Conservation (phyloP, 1,140 invertebrate species). For the Drosophila paulistorum region DNA sequence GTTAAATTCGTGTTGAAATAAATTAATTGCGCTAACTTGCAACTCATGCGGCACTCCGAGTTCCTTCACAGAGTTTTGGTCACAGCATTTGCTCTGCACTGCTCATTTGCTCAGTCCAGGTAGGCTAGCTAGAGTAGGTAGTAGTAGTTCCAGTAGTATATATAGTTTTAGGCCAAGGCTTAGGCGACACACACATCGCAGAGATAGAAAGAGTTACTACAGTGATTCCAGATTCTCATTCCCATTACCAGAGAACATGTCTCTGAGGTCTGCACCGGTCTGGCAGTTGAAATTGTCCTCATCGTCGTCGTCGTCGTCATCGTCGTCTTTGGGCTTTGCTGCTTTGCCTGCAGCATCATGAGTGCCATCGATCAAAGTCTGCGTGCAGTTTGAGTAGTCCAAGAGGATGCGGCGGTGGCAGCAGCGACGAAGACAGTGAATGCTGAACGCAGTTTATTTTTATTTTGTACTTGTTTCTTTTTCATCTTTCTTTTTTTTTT, state of each 20-base stretch:
- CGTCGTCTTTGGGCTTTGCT: constrained; percentile 52
- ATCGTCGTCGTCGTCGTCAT: constrained; percentile 64
- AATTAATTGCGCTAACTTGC: constrained; percentile 82
- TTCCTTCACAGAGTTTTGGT: constrained; percentile 23
- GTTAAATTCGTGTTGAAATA: constrained; percentile 82
- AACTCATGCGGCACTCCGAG: constrained; percentile 72
- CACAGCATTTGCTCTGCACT: constrained; percentile 3
- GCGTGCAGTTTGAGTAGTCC: constrained; percentile 68
- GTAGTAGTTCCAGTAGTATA: neutral
- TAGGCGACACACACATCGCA: constrained; percentile 37
- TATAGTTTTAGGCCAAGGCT: constrained; percentile 60
- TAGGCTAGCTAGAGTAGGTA: neutral
- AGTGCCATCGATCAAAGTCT: constrained; percentile 81
- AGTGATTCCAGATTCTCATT: constrained; percentile 6
- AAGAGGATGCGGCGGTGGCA: constrained; percentile 17
- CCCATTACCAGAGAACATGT: constrained; percentile 19
- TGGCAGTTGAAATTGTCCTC: constrained; percentile 70
- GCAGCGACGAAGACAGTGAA: neutral
- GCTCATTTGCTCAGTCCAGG: neutral
- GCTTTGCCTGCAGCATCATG: constrained; percentile 71
- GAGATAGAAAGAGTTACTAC: neutral
- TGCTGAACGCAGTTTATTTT: constrained; percentile 17
- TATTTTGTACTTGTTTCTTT: constrained; percentile 1
- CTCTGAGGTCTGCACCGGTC: constrained; percentile 4
- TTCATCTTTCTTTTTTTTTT: constrained; percentile 12